Evolutionary conservation across 1,140 invertebrate genomes (phyloP).

Genomic region (Heliconius hermathena): DNA sequence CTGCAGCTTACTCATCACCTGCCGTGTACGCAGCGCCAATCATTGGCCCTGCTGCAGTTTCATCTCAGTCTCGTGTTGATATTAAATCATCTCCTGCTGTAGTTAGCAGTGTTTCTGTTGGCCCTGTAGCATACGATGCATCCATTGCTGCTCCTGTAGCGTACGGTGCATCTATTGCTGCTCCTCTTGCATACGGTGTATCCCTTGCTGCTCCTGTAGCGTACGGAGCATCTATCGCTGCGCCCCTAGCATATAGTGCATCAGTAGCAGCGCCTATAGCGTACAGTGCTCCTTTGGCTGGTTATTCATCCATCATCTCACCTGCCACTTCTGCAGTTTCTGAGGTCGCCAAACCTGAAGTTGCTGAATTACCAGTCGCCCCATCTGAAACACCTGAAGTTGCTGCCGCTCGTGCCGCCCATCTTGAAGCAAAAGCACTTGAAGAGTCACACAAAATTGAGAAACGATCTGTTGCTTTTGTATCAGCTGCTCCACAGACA

Average conservation of each 20-base stretch:
- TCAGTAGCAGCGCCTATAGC: background rate
- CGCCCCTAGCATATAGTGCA: constrained; percentile 27
- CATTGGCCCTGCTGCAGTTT: constrained; percentile 59
- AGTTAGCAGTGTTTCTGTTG: constrained; percentile 50
- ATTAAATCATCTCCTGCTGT: constrained; percentile 67
- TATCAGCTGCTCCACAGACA: constrained; percentile 1
- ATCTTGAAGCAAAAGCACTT: constrained; percentile 66
- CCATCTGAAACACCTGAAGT: constrained; percentile 74
- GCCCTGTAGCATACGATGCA: constrained; percentile 32
- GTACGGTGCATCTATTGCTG: constrained; percentile 22
- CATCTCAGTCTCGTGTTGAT: constrained; percentile 62
- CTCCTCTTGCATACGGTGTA: constrained; percentile 48
- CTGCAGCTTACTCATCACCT: constrained; percentile 40
- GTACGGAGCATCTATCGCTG: constrained; percentile 44
- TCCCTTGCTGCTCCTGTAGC: constrained; percentile 32
- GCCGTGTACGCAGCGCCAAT: constrained; percentile 49
- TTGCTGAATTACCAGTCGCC: constrained; percentile 45
- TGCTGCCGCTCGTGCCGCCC: constrained; percentile 76
- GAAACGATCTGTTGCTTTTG: constrained; percentile 56
- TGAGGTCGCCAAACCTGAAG: constrained; percentile 47
- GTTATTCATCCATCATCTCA: constrained; percentile 34
- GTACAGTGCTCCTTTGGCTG: constrained; percentile 34
- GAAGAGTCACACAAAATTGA: constrained; percentile 61
- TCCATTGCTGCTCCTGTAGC: constrained; percentile 27
- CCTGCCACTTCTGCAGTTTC: constrained; percentile 43